Conservation (phyloP, 1,140 invertebrate genomes). For the Drosophila bipectinata region DNA sequence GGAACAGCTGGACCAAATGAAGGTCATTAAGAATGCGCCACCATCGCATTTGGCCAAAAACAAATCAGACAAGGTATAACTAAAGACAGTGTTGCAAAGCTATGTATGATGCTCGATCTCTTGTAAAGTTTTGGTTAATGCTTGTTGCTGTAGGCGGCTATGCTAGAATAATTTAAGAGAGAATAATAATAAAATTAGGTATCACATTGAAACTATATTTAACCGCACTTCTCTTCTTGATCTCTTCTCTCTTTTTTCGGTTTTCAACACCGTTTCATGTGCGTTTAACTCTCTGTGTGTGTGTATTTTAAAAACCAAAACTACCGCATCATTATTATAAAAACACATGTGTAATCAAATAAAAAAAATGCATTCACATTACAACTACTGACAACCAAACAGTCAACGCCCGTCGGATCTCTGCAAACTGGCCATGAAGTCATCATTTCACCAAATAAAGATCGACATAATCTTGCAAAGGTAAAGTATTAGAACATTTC, state of each 20-base stretch:
- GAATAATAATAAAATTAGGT: slow-evolving; percentile 55
- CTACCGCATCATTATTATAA: slow-evolving; percentile 46
- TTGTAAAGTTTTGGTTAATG: slow-evolving; percentile 70
- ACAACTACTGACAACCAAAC: slow-evolving; percentile 21
- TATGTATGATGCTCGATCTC: slow-evolving; percentile 35
- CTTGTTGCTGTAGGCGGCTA: slow-evolving; percentile 41
- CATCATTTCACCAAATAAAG: slow-evolving; percentile 94
- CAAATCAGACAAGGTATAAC: slow-evolving; percentile 93
- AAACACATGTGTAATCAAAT: slow-evolving; percentile 57
- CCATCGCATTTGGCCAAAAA: slow-evolving; percentile 93
- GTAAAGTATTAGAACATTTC: slow-evolving; percentile 85
- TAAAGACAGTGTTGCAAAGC: slow-evolving; percentile 24
- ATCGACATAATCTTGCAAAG: slow-evolving; percentile 92
- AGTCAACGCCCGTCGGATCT: slow-evolving; percentile 96
- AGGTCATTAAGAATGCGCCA: slow-evolving; percentile 90
- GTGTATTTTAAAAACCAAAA: slow-evolving; percentile 34
- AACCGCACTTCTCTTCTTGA: slow-evolving; percentile 69
- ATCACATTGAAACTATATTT: slow-evolving; percentile 53
- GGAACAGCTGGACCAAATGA: slow-evolving; percentile 90
- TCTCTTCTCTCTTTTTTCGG: slow-evolving; percentile 64
- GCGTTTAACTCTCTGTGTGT: slow-evolving; percentile 64
- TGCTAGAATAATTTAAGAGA: slow-evolving; percentile 38
- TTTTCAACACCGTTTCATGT: slow-evolving; percentile 65
- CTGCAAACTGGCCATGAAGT: slow-evolving; percentile 95
- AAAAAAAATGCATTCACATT: slow-evolving; percentile 67